phyloP scores from a whole-genome alignment of 2,888 invertebrate genomes.

The Nineta flava region DNA sequence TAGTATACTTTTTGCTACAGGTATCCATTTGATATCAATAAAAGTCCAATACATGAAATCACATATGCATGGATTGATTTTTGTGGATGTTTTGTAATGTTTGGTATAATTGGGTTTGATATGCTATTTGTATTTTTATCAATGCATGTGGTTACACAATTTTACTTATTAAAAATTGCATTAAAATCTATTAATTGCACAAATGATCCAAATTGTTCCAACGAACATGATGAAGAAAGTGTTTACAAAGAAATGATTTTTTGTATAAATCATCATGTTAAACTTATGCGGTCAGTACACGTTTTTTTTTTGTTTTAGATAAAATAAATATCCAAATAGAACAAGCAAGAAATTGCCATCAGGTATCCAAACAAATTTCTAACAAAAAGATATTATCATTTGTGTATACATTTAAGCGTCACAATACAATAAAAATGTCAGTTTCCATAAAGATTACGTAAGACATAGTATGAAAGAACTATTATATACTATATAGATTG shows the following conservation, averaged over 20 bases:
- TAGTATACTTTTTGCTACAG: background rate
- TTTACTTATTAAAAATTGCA: background rate
- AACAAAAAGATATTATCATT: too few species aligned
- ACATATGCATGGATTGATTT: background rate
- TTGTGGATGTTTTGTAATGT: background rate
- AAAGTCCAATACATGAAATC: slow-evolving; percentile 1
- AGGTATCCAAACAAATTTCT: too few species aligned
- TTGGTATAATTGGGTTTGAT: background rate
- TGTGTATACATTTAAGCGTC: too few species aligned
- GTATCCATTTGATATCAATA: slow-evolving; percentile 3
- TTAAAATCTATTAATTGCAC: background rate
- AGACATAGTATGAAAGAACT: too few species aligned
- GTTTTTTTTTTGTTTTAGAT: background rate
- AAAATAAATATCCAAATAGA: background rate
- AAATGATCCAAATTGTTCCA: background rate
- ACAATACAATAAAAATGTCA: too few species aligned
- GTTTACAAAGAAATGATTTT: slow-evolving; percentile 1
- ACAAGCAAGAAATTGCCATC: too few species aligned
- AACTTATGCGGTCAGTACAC: background rate
- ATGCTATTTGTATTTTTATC: background rate
- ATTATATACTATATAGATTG: too few species aligned
- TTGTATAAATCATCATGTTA: slow-evolving; percentile 2
- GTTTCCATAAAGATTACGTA: too few species aligned
- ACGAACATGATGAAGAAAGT: background rate
- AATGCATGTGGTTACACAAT: background rate